These are phyloP conservation scores for Poeciliopsis presidionis DNA, from an alignment of 2,797 vertebrate genomes.

Conservation along the genomic window DNA sequence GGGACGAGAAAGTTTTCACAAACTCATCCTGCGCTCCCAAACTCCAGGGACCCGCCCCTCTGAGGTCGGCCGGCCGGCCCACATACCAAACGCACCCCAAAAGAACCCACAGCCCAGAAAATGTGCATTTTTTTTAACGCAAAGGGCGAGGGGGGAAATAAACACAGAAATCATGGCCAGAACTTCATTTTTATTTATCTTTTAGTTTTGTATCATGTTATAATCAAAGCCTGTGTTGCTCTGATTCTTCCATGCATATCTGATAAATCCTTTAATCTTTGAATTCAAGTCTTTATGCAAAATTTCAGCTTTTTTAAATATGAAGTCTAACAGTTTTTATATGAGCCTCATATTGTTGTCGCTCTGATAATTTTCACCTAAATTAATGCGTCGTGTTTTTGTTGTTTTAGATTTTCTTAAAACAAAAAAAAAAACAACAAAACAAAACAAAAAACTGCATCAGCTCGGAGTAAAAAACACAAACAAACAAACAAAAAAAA, in stretches of 20 bases:
- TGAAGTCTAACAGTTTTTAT: too few relatives aligned
- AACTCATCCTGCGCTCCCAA: slow-evolving; percentile 44
- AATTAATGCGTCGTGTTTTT: not conserved
- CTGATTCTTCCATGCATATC: not conserved
- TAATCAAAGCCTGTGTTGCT: too few relatives aligned
- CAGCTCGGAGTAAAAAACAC: not conserved
- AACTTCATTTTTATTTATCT: not conserved
- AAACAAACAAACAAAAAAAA: not conserved
- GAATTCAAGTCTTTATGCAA: not conserved
- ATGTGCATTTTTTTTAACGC: too few relatives aligned
- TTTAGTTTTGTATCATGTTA: too few relatives aligned
- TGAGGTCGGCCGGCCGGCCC: slow-evolving; percentile 5
- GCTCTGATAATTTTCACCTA: not conserved
- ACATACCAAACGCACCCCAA: slow-evolving; percentile 20
- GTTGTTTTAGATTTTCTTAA: not conserved
- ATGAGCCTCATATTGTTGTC: too few relatives aligned
- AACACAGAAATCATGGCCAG: too few relatives aligned
- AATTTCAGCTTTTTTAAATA: not conserved
- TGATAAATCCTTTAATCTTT: not conserved
- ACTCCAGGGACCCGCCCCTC: slow-evolving; percentile 45
- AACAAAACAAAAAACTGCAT: not conserved
- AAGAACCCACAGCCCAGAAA: not conserved
- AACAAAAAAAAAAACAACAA: too few relatives aligned
- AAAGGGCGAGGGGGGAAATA: too few relatives aligned
- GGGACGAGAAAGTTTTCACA: rapidly evolving